Evolutionary conservation across 2,113 vertebrate genomes (phyloP), one percentile per base, ranked within the genome.

Genomic region (Dicentrarchus labrax): DNA sequence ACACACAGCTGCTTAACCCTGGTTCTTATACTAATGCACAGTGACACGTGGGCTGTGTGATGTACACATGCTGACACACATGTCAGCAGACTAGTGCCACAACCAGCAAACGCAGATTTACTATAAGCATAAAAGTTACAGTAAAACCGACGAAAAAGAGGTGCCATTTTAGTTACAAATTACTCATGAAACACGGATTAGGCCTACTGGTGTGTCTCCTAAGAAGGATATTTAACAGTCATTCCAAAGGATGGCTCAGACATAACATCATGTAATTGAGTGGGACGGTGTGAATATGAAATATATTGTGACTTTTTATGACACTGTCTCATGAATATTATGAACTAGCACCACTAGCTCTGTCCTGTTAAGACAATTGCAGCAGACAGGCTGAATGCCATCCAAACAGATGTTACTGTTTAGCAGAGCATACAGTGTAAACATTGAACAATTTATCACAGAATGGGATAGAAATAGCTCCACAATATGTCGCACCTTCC

Each of bases 341-440:
- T 70, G 64, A 87, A 84, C 76, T 57, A 80, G 76, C 69, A 54
- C n/a, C 61, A 84, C 48, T 47, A 71, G 67, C 69, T 45, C 74
- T 71, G 47, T 85, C 78, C 78, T 85, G 69, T 66, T 50, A 82
- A 82, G 64, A 85, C 89, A 82, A 86, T 76, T 65, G 88, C 84
- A 79, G 78, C 66, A 76, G 87, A 80, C 83, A 77, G 83, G 73
- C 76, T 72, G 84, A 90, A 82, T 85, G 87, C 83, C 85, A 84
- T 80, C 84, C 59, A 87, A 89, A 82, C 90, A 93, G 93, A 93
- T 94, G 90, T 89, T 88, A 17, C 74, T 93, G 92, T 72, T 91
- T 84, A 92, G 81, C 88, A 73, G 89, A 91, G 91, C 90, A 73
- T 84, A n/a, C 82, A 83, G 68, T 21, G 78, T 87, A 86, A 92